Conservation (phyloP, 2,113 vertebrate genomes). For the Naja naja region DNA sequence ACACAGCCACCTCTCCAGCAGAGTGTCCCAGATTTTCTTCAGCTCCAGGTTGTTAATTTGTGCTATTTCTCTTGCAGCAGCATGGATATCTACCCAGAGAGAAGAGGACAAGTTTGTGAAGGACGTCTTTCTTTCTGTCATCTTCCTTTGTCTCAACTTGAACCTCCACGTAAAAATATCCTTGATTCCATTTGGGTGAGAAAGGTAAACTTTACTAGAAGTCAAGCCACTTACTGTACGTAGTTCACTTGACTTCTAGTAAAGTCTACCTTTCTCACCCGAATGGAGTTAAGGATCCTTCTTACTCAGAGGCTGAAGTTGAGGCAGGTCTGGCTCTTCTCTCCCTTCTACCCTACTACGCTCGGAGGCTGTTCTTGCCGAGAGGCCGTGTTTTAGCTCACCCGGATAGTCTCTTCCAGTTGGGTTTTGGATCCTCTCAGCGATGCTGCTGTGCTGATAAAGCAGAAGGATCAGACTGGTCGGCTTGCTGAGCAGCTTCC, state of each 20-base stretch:
- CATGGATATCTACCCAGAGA: slow-evolving; percentile 80
- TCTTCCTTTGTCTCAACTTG: not conserved
- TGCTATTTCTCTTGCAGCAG: slow-evolving; percentile 84
- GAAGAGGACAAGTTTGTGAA: not conserved
- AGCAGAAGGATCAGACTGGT: slow-evolving; percentile 81
- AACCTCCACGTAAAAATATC: not conserved
- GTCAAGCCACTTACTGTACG: no score
- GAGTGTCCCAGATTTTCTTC: slow-evolving; percentile 81
- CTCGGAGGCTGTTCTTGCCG: not conserved
- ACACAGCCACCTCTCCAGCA: slow-evolving; percentile 93
- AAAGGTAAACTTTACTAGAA: not conserved
- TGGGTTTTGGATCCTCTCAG: slow-evolving; percentile 75
- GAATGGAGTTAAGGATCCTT: no score
- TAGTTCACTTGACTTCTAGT: no score
- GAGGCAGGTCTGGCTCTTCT: not conserved
- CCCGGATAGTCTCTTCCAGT: slow-evolving; percentile 78
- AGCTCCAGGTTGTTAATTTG: slow-evolving; percentile 85
- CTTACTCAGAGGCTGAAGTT: not conserved
- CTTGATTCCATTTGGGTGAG: not conserved
- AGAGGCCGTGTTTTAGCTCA: slow-evolving; percentile 50
- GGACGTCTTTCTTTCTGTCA: no score
- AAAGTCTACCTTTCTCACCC: no score
- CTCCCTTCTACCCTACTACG: not conserved
- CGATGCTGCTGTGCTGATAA: slow-evolving; percentile 87
- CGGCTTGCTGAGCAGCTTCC: slow-evolving; percentile 78